These are phyloP conservation scores for Mimas tiliae DNA, from an alignment of 2,888 invertebrate species.

Conservation along the genomic window DNA sequence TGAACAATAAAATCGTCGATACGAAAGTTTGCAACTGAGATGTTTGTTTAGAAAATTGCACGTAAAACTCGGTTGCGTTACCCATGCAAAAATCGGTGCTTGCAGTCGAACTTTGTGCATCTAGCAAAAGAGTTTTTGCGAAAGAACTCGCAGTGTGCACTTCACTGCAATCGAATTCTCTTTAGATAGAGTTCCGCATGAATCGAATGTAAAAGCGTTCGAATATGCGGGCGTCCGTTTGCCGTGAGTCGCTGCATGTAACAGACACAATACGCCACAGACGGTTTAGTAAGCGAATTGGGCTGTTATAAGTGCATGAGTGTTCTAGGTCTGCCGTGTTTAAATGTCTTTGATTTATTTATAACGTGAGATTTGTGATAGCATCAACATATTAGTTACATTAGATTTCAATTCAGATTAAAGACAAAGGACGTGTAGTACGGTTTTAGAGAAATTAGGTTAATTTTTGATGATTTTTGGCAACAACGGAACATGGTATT, in stretches of 20 bases:
- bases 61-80: slow-evolving; percentile 49
- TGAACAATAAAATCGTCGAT: slow-evolving; percentile 23
- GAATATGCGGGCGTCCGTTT: slow-evolving; percentile 60
- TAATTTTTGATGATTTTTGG: too few relatives aligned
- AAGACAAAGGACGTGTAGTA: too few relatives aligned
- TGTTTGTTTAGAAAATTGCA: slow-evolving; percentile 60
- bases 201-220: slow-evolving; percentile 63
- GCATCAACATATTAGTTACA: not conserved
- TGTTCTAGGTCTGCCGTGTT: not conserved
- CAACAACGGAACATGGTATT: too few relatives aligned
- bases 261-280: slow-evolving; percentile 7
- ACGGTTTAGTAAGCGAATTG: not conserved
- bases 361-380: not conserved
- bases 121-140: slow-evolving; percentile 53
- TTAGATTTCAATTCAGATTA: not conserved
- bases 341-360: not conserved
- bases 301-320: not conserved
- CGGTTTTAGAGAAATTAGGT: too few relatives aligned
- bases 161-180: slow-evolving; percentile 62
- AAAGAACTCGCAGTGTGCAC: slow-evolving; percentile 60
- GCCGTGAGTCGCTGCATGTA: slow-evolving; percentile 24
- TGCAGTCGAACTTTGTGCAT: slow-evolving; percentile 59
- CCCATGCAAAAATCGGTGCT: slow-evolving; percentile 52
- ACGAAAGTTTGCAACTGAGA: slow-evolving; percentile 25
- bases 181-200: slow-evolving; percentile 56